Evolutionary conservation across 2,888 invertebrate genomes (phyloP), one percentile per base, ranked within the genome.

Genomic region (Nasonia oneida): DNA sequence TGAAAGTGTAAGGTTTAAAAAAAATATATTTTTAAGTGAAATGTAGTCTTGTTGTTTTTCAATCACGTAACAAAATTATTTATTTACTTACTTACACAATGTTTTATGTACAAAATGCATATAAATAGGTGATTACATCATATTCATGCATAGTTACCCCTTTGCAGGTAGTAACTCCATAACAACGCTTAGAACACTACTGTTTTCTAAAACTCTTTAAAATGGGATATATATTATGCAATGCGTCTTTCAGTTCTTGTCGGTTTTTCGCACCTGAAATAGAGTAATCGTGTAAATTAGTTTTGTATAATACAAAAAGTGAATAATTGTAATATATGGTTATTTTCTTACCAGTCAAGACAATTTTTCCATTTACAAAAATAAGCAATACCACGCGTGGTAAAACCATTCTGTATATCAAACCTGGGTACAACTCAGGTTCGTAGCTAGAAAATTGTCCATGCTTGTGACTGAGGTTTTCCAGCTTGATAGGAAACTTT

Each of bases 341-440:
- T 71, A 18, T 8, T 29, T 23, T 73, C 89, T 91, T 90, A 95
- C 95, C 95, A 91, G 99, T 99, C 88, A 99, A 96, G 1, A 99
- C 99, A 89, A 99, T 96, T 95, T 99, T 99, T 83, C 99, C 99
- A 93, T 99, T 99, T 0, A 99, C 99, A 94, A 99, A 99, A 93
- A 99, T 99, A 15, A 99, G 94, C 87, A 99, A 94, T 5, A 99
- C 99, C 88, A 99, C 96, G 89, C 98, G 96, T 0, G 99, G 99
- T 91, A 98, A 97, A 67, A 99, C 97, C 98, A 99, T 98, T 90
- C 99, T 95, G 93, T 99, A 99, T 84, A 99, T 98, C 50, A 99
- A 95, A n/a, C 99, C 99, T 10, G 99, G 99, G 94, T 99, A 99
- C 83, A 99, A 94, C 94, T 99, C 99, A 0, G 99, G 99, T 93